Evolutionary conservation across 2,888 invertebrate species (phyloP), one percentile per base, ranked within the genome.

Genomic region (Acanthosepion pharaonis): DNA sequence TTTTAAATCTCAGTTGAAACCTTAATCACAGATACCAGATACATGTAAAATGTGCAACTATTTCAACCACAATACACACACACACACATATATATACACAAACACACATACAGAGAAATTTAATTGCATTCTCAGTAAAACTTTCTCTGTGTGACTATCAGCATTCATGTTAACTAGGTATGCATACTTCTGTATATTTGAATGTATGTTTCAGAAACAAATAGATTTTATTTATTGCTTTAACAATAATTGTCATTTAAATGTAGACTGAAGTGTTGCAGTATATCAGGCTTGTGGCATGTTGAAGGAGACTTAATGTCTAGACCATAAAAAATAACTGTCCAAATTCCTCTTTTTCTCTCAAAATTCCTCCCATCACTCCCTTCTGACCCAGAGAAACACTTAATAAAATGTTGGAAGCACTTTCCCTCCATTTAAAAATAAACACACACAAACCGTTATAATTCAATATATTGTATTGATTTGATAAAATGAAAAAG

Each of bases 231-330:
- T 23, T 64, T 28, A 64, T 78, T 78, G 78, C 78, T 78, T 78
- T 28, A 78, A 78, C 78, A 78, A 78, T 78, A 78, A 78, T 78
- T 78, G 78, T 78, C 78, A 78, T 78, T 78, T 78, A 78, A 78
- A 78, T 78, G 78, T 78, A 78, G 78, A 28, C 78, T 78, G 78
- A 78, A 78, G 78, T 78, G 78, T 78, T 78, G 78, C 78, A 78
- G 78, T 78, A 23, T 25, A n/a, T 78, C n/a, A 78, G 78, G n/a
- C 78, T 78, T 78, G 28, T 78, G 28, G 78, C 78, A 78, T n/a
- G 28, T 28, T 25, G 78, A 28, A 25, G 78, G 25, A 78, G 78
- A n/a, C 78, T 78, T 78, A 78, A 25, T 78, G 78, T 78, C 78
- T 78, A 78, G 78, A 78, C 78, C 78, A 78, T 78, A 78, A 78